These are phyloP conservation scores for Arctocebus calabarensis DNA, from an alignment of 2,797 vertebrate genomes.

Conservation along the genomic window DNA sequence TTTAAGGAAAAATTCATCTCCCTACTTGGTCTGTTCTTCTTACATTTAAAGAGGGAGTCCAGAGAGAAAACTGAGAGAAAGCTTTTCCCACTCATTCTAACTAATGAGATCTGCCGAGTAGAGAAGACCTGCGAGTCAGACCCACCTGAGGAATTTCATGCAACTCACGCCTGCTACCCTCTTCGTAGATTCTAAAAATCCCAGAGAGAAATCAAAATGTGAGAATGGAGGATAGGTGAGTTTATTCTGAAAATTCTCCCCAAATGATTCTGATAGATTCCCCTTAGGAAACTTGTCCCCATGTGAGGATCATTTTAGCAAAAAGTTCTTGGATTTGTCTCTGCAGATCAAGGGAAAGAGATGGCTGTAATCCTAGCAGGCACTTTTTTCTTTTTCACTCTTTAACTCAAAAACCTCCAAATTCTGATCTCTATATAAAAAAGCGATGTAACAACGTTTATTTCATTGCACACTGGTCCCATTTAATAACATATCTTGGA, in stretches of 20 bases:
- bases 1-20: constrained; percentile 11
- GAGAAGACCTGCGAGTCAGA: background rate
- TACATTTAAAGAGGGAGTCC: background rate
- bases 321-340: background rate
- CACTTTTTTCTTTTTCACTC: background rate
- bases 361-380: background rate
- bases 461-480: background rate
- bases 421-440: background rate
- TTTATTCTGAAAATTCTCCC: background rate
- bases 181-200: background rate
- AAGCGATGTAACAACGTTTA: background rate
- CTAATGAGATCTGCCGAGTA: background rate
- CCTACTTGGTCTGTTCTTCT: background rate
- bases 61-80: background rate
- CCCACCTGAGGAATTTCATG: background rate
- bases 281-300: background rate
- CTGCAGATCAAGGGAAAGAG: background rate
- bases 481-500: background rate
- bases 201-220: background rate
- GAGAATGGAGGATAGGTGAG: background rate
- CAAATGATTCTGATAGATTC: background rate
- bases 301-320: background rate
- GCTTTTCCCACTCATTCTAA: background rate
- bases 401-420: background rate
- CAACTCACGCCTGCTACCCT: background rate